Evolutionary conservation across 2,113 vertebrate genomes (phyloP).

Genomic region (Oryzias javanicus): DNA sequence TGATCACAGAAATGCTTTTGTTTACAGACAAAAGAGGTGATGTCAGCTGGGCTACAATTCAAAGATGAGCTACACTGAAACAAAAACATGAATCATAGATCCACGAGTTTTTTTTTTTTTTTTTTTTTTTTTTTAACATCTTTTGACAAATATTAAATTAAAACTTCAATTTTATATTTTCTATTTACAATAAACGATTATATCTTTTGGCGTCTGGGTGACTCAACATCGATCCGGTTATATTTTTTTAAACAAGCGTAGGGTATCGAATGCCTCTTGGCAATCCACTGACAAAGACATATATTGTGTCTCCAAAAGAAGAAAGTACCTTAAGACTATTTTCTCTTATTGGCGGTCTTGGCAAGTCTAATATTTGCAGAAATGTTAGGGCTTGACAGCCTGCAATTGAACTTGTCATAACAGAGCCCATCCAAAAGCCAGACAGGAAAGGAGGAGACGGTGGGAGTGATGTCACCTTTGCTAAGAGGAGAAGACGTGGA

Average conservation of each 20-base stretch:
- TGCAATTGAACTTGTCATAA: constrained; percentile 85
- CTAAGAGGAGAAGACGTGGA: constrained; percentile 37
- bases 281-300: constrained; percentile 69
- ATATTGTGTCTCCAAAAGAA: constrained; percentile 68
- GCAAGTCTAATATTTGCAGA: constrained; percentile 80
- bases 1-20: constrained; percentile 47
- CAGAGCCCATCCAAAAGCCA: constrained; percentile 74
- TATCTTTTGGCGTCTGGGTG: constrained; percentile 4
- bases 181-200: not conserved
- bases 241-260: constrained; percentile 43
- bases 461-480: constrained; percentile 73
- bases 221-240: constrained; percentile 19
- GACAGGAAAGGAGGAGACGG: constrained; percentile 73
- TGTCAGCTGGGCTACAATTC: constrained; percentile 40
- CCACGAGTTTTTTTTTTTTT: too few relatives aligned
- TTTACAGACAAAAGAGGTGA: constrained; percentile 51
- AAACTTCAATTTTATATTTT: not conserved
- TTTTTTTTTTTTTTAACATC: too few relatives aligned
- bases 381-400: constrained; percentile 80
- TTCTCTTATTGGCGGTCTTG: constrained; percentile 76
- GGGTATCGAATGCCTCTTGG: constrained; percentile 61
- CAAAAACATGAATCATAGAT: not conserved
- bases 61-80: constrained; percentile 10
- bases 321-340: constrained; percentile 65
- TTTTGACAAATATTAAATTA: too few relatives aligned